Percentiles rank a stretch among this genome's conserved stretches.
These are phyloP conservation scores for Ambastaia sidthimunki DNA, from an alignment of 2,797 vertebrate species.

Conservation along the genomic window DNA sequence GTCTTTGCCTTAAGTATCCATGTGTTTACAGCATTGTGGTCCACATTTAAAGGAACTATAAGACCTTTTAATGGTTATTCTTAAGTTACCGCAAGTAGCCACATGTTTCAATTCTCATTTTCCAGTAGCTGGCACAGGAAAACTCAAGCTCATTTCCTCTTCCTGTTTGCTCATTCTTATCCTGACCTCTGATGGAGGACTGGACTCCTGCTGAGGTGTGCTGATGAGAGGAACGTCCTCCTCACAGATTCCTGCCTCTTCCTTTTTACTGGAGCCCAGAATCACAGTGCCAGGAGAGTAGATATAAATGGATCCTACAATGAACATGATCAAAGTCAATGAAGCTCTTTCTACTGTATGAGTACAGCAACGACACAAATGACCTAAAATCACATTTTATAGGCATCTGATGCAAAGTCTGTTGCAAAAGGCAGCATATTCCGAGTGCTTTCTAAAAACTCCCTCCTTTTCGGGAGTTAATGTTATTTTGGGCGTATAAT, in stretches of 20 bases:
- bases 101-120: slow-evolving; percentile 54
- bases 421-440: background rate
- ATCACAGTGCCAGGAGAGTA: slow-evolving; percentile 64
- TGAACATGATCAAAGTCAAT: background rate
- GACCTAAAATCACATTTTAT: too few relatives aligned
- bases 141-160: slow-evolving; percentile 61
- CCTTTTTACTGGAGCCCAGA: slow-evolving; percentile 59
- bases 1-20: background rate
- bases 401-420: background rate
- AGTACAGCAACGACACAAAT: background rate
- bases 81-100: background rate
- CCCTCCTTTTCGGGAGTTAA: background rate
- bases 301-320: slow-evolving; percentile 64
- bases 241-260: slow-evolving; percentile 16
- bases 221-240: slow-evolving; percentile 41
- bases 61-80: background rate
- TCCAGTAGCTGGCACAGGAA: slow-evolving; percentile 63
- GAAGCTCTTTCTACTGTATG: too few relatives aligned
- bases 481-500: background rate
- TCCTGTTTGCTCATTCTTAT: slow-evolving; percentile 54
- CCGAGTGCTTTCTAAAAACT: too few relatives aligned
- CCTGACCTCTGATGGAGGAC: background rate
- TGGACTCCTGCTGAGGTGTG: slow-evolving; percentile 60
- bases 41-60: background rate
- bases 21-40: slow-evolving; percentile 8